phyloP scores from a whole-genome alignment of 2,888 invertebrate genomes.

The Eueremaeus valkanovi region DNA sequence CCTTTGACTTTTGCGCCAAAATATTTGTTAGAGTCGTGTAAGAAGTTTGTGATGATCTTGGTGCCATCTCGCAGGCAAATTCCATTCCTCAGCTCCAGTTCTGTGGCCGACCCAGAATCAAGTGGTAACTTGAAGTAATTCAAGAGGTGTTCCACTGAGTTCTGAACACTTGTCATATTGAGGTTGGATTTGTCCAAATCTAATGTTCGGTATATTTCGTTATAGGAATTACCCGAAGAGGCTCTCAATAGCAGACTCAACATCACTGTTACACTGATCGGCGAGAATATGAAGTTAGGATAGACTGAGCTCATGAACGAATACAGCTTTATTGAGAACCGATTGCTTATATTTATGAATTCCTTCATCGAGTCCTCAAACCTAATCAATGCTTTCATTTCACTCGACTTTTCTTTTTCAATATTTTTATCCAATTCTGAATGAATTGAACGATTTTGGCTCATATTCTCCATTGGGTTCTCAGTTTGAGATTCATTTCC shows the following conservation, averaged over 20 bases:
- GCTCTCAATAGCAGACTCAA: not conserved
- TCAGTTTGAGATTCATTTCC: too few relatives aligned
- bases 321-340: not conserved
- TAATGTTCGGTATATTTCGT: not conserved
- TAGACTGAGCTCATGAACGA: not conserved
- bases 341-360: not conserved
- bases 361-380: not conserved
- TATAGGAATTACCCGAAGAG: not conserved
- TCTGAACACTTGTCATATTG: not conserved
- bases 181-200: not conserved
- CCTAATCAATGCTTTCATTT: too few relatives aligned
- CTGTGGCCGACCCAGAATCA: not conserved
- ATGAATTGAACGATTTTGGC: too few relatives aligned
- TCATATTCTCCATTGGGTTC: too few relatives aligned
- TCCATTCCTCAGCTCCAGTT: not conserved
- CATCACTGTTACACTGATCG: not conserved
- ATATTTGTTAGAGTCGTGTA: not conserved
- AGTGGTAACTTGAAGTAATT: not conserved
- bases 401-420: too few relatives aligned
- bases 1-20: not conserved
- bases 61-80: conserved; percentile 4
- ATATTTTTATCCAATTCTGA: too few relatives aligned
- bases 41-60: conserved; percentile 8
- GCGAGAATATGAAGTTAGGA: not conserved
- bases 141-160: not conserved